Evolutionary conservation across 2,113 vertebrate species (phyloP).

Genomic region (Tamias sibiricus): DNA sequence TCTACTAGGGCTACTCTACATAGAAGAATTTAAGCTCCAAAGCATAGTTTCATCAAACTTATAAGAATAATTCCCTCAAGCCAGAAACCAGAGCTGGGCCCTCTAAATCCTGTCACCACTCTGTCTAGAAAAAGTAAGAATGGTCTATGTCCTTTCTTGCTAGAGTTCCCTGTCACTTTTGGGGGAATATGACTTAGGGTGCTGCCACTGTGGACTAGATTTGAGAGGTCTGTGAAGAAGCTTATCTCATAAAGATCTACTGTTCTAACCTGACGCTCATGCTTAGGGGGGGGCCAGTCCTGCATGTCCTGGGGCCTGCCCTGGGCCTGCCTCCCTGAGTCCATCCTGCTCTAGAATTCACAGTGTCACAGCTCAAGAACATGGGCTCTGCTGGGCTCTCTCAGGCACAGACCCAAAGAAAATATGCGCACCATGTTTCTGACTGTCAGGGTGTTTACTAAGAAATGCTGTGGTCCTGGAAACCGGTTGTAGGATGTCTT

Average conservation of each 20-base stretch:
- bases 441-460: not conserved
- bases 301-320: not conserved
- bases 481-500: not conserved
- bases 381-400: not conserved
- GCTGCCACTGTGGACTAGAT: not conserved
- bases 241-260: not conserved
- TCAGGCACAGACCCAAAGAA: not conserved
- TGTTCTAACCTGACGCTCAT: not conserved
- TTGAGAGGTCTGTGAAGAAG: not conserved
- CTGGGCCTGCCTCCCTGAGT: not conserved
- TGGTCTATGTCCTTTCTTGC: not conserved
- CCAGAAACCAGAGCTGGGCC: not conserved
- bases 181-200: not conserved
- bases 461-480: not conserved
- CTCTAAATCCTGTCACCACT: not conserved
- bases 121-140: not conserved
- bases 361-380: not conserved
- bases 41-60: not conserved
- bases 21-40: not conserved
- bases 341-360: not conserved
- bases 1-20: not conserved
- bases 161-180: not conserved
- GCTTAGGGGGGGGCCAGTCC: not conserved
- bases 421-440: slow-evolving; percentile 12
- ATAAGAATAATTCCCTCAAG: not conserved